phyloP scores from a whole-genome alignment of 2,797 vertebrate species.

The Anguilla marmorata region DNA sequence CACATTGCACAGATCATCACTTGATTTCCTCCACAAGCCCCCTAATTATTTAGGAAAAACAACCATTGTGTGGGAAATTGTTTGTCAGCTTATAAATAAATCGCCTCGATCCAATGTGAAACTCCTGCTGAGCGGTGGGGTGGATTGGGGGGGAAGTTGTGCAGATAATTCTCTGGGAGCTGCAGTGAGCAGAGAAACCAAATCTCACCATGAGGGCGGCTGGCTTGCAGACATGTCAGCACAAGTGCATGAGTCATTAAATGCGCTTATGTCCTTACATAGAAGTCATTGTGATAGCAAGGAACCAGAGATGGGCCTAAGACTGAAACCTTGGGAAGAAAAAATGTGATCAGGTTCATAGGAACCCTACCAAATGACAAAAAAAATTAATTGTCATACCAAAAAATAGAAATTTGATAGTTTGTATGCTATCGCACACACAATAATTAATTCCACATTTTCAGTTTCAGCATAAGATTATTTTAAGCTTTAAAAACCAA shows the following conservation, averaged over 20 bases:
- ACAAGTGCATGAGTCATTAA: conserved; percentile 47
- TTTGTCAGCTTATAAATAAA: conserved; percentile 33
- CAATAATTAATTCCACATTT: not conserved
- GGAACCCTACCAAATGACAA: not conserved
- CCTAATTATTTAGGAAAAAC: conserved; percentile 26
- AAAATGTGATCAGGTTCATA: not conserved
- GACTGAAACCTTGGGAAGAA: not conserved
- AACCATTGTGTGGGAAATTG: conserved; percentile 9
- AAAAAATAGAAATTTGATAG: not conserved
- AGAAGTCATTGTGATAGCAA: not conserved
- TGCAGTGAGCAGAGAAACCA: conserved; percentile 20
- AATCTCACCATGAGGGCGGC: conserved; percentile 20
- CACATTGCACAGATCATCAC: conserved; percentile 27
- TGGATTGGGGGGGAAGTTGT: not conserved
- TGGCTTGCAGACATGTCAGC: conserved; percentile 39
- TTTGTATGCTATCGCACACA: not conserved
- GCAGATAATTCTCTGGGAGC: conserved; percentile 21
- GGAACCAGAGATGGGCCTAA: not conserved
- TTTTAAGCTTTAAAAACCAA: no score
- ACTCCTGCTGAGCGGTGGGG: conserved; percentile 2
- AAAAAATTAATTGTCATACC: not conserved
- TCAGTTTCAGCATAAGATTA: not conserved
- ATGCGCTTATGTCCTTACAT: conserved; percentile 25
- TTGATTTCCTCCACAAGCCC: conserved; percentile 32
- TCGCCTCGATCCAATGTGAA: conserved; percentile 12